Base-by-base conservation (phyloP, 2,113 vertebrate genomes). In the Lethenteron camtschaticum region DNA sequence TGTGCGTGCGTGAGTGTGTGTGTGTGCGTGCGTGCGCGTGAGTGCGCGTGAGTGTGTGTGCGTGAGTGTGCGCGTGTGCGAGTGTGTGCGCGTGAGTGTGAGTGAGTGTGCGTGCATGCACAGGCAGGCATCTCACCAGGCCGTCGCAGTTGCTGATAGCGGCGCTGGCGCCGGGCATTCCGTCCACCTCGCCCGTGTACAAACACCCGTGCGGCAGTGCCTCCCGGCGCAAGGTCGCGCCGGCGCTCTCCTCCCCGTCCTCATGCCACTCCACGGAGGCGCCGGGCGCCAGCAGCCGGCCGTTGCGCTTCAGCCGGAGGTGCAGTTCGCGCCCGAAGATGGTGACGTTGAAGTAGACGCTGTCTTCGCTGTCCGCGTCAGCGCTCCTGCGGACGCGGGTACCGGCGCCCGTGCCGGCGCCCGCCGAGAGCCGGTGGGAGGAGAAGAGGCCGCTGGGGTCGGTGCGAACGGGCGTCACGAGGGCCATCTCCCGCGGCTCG, bases 131-230 rank as follows among this genome's bases (percentile, higher is more conserved):
- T 80, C 94, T 94, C 80, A 97, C 94, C 90, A 99, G 82, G 73
- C 94, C 94, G 70, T 99, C 88, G 10, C 91, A 99, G 82, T 97
- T 97, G 82, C 92, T 99, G 80, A 99, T 87, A 20, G 91, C 92
- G 3, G 95, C 94, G 0, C 86, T 85, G 75, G 87, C 80, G 14
- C 85, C 85, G n/a, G 85, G 83, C 68, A 84, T 20, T 73, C 86
- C 91, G 1, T 84, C 82, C 81, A 99, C 82, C 78, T 92, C 88
- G 16, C 94, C 94, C 73, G 89, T 85, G 72, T 90, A 99, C 73
- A 92, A 80, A 79, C 91, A 97, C 75, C 84, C 83, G 68, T 83
- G 82, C 55, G 81, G 82, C 74, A 97, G 81, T 55, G 83, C 84
- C 77, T 99, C 86, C 58, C 83, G 60, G 71, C 73, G 83, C 63